phyloP scores from a whole-genome alignment of 2,797 vertebrate genomes.

The Alauda arvensis region DNA sequence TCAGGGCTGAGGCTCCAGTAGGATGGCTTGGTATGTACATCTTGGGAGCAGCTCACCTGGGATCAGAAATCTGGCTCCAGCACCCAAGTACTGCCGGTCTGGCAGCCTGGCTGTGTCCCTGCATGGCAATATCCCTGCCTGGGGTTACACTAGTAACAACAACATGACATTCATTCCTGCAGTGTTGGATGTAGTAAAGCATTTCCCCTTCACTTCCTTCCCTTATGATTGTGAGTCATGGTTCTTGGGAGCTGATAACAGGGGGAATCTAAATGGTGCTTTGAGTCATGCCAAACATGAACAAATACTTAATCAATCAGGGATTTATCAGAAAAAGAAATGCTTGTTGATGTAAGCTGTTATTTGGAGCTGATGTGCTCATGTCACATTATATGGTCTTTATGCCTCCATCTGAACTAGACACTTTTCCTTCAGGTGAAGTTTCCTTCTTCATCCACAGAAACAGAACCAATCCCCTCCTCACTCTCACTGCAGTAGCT shows the following conservation, averaged over 20 bases:
- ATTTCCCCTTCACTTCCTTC: conserved; percentile 23
- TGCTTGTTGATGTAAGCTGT: neutral
- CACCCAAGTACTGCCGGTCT: fast-evolving
- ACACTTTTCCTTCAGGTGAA: neutral
- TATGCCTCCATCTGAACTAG: neutral
- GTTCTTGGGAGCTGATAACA: neutral
- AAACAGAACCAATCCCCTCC: neutral
- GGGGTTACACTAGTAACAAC: neutral
- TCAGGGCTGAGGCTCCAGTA: neutral
- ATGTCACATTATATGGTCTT: neutral
- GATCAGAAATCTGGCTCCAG: neutral
- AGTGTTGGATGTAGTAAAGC: neutral
- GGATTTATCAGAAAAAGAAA: neutral
- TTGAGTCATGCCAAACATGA: neutral
- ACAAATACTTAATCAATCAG: neutral
- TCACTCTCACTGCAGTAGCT: neutral
- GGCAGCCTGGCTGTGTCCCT: neutral
- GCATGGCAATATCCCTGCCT: neutral
- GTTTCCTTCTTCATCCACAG: neutral
- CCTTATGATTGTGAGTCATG: neutral
- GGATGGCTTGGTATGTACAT: neutral
- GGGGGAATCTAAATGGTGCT: neutral
- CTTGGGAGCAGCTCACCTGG: neutral
- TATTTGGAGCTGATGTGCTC: neutral
- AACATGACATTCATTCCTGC: neutral